Conservation (phyloP, 2,888 invertebrate species). For the Archips crataeganus region DNA sequence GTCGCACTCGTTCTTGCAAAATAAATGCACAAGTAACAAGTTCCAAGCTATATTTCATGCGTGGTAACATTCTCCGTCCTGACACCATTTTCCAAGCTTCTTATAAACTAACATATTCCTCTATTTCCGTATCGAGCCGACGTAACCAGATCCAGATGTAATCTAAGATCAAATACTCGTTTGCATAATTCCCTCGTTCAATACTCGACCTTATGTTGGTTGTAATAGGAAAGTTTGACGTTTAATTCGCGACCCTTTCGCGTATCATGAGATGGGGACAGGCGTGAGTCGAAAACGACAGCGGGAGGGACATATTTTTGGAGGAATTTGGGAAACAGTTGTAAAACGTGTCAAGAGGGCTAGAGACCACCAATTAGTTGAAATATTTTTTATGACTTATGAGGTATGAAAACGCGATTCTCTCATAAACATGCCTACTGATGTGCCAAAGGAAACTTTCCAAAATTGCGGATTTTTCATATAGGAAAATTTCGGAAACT, state of each 20-base stretch:
- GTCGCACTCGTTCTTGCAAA: too few species aligned
- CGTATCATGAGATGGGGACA: constrained; percentile 10
- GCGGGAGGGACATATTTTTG: background rate
- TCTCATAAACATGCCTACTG: too few species aligned
- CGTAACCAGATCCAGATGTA: constrained; percentile 39
- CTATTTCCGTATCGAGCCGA: constrained; percentile 24
- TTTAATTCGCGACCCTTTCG: constrained; percentile 35
- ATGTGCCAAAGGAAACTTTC: too few species aligned
- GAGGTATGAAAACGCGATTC: too few species aligned
- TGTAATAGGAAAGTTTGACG: constrained; percentile 25
- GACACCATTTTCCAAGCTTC: constrained; percentile 9
- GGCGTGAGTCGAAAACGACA: constrained; percentile 1
- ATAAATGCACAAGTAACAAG: background rate
- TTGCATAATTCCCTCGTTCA: constrained; percentile 35
- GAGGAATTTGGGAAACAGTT: too few species aligned
- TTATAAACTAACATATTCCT: constrained; percentile 29
- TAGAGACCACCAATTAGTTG: too few species aligned
- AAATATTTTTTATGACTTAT: too few species aligned
- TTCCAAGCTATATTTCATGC: background rate
- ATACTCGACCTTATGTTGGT: constrained; percentile 25
- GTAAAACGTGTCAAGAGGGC: too few species aligned
- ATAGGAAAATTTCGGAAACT: too few species aligned
- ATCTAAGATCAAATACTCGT: constrained; percentile 42
- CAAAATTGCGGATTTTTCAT: too few species aligned
- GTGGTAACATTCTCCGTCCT: background rate